These are phyloP conservation scores for Thamnophis sirtalis DNA, from an alignment of 2,113 vertebrate genomes.

Conservation along the genomic window DNA sequence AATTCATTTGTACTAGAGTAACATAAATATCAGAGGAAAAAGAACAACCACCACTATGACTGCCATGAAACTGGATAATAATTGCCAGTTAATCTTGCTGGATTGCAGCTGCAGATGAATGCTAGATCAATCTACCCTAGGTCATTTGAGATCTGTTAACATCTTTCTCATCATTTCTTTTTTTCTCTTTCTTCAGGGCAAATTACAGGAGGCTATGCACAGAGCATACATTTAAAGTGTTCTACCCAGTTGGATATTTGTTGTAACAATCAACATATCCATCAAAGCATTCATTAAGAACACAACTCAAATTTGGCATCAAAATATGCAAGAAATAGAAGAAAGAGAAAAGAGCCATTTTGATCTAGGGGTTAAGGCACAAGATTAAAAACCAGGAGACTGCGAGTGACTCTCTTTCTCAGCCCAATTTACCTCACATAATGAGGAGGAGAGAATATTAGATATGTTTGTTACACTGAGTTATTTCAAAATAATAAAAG, in stretches of 20 bases:
- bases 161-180: not conserved
- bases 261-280: not conserved
- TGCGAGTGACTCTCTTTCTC: not conserved
- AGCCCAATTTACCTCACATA: not conserved
- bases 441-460: not conserved
- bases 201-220: not conserved
- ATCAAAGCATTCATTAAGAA: not conserved
- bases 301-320: not conserved
- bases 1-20: not conserved
- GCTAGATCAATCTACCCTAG: not conserved
- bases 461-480: not conserved
- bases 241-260: not conserved
- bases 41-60: not conserved
- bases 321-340: not conserved
- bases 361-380: not conserved
- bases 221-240: not conserved
- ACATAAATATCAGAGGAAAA: not conserved
- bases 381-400: not conserved
- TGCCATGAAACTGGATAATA: not conserved
- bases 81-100: not conserved
- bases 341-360: not conserved
- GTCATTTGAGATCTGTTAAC: not conserved
- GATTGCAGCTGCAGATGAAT: not conserved
- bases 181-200: not conserved
- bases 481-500: not conserved